Percentiles rank a stretch among this genome's conserved stretches.
phyloP scores from a whole-genome alignment of 2,797 vertebrate species.

The Megaceryle alcyon region DNA sequence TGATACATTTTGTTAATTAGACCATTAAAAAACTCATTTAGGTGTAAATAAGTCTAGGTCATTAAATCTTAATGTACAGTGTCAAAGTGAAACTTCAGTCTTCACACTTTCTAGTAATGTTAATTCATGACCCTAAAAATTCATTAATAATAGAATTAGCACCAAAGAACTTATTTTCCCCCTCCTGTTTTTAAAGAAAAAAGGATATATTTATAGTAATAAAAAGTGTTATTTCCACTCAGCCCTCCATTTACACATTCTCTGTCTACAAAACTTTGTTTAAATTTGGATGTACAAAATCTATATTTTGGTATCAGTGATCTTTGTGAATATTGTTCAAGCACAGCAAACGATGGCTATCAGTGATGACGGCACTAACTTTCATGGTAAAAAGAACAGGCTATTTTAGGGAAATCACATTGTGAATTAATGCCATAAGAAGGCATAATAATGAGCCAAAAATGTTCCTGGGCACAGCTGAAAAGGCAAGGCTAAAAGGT shows the following conservation, averaged over 20 bases:
- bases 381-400: neutral
- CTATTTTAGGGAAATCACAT: neutral
- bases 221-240: neutral
- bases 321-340: neutral
- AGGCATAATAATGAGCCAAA: neutral
- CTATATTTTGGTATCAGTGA: neutral
- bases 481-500: neutral
- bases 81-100: slow-evolving; percentile 16
- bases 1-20: slow-evolving; percentile 76
- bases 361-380: neutral
- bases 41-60: slow-evolving; percentile 74
- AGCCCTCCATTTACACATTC: neutral
- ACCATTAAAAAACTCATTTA: slow-evolving; percentile 76
- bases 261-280: neutral
- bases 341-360: neutral
- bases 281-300: neutral
- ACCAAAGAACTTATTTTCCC: neutral
- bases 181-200: neutral
- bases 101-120: slow-evolving; percentile 14
- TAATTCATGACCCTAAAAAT: slow-evolving; percentile 36
- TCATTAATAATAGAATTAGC: slow-evolving; percentile 55
- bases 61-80: slow-evolving; percentile 72
- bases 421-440: neutral
- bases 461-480: neutral
- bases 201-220: neutral